These are phyloP conservation scores for Pimephales promelas DNA, from an alignment of 2,113 vertebrate species.

Conservation along the genomic window DNA sequence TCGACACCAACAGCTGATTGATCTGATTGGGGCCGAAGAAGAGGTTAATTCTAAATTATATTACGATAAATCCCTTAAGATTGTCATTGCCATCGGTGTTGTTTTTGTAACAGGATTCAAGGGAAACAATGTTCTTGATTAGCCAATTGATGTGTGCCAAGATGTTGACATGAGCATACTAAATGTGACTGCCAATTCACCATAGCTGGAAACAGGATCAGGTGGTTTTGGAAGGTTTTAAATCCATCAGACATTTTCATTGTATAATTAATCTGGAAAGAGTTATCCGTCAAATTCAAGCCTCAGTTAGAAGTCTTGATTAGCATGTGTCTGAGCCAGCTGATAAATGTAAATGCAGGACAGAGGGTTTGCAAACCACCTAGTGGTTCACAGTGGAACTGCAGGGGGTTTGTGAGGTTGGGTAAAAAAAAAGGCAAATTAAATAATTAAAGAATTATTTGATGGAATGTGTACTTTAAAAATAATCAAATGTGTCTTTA, in stretches of 20 bases:
- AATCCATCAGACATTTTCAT: background rate
- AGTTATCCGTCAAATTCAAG: background rate
- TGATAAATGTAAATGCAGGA: background rate
- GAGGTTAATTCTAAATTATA: background rate
- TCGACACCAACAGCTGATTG: background rate
- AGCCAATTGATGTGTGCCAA: background rate
- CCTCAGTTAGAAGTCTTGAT: background rate
- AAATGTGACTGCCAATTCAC: slow-evolving; percentile 2
- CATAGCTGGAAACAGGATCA: background rate
- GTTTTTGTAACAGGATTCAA: background rate
- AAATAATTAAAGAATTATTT: background rate
- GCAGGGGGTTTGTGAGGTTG: background rate
- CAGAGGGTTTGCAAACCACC: background rate
- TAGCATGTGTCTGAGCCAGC: background rate
- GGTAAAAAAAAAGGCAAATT: background rate
- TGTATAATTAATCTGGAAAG: slow-evolving; percentile 2
- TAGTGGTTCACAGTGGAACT: background rate
- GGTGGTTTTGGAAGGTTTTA: background rate
- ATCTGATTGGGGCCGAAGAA: background rate
- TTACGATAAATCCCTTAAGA: background rate
- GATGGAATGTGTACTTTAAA: no score
- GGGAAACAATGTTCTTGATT: background rate
- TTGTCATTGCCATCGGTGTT: background rate
- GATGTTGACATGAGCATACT: slow-evolving; percentile 13
- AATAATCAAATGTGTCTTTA: no score